Evolutionary conservation across 2,888 invertebrate genomes (phyloP), one percentile per base, ranked within the genome.

Genomic region (Campoplex capitator): DNA sequence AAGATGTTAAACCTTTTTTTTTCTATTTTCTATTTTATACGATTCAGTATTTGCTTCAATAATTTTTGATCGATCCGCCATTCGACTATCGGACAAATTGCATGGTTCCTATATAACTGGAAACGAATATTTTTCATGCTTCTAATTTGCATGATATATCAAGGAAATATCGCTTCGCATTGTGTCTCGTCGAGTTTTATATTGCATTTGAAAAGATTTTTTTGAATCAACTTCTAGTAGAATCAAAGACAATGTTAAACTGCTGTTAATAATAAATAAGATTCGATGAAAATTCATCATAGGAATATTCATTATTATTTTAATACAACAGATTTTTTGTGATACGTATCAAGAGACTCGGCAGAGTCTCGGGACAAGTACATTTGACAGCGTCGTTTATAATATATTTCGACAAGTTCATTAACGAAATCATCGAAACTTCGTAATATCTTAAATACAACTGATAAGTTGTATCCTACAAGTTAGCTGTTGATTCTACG

Each of bases 41-140:
- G n/a, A 82, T 83, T 78, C 42, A 35, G 58, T 32, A 6, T 51
- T 32, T 58, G 68, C 82, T 75, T 62, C 68, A 78, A 51, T 79
- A 83, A 79, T 54, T 76, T 62, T 77, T 51, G 58, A 82, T 73
- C 81, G 71, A 77, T 67, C 23, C 62, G 45, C 28, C 58, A 23
- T 58, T 58, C 70, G 58, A 32, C 45, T 75, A 51, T 23, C 35
- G 35, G 42, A 45, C 42, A 82, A 76, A 76, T 58, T 71, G 65
- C 42, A 51, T 32, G 48, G 42, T 75, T 35, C 28, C 35, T 42
- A 56, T 67, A 65, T 68, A 23, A 23, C 58, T 68, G 62, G 58
- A 23, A 62, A 62, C 54, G 58, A 42, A 79, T 62, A 51, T 56
- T 11, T 35, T 28, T 16, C 71, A 28, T 51, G 48, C 16, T 62